Evolutionary conservation across 92 coral and sea anemone genomes (phyloP), one percentile per base, ranked within the genome.

Genomic region (Nematostella vectensis): DNA sequence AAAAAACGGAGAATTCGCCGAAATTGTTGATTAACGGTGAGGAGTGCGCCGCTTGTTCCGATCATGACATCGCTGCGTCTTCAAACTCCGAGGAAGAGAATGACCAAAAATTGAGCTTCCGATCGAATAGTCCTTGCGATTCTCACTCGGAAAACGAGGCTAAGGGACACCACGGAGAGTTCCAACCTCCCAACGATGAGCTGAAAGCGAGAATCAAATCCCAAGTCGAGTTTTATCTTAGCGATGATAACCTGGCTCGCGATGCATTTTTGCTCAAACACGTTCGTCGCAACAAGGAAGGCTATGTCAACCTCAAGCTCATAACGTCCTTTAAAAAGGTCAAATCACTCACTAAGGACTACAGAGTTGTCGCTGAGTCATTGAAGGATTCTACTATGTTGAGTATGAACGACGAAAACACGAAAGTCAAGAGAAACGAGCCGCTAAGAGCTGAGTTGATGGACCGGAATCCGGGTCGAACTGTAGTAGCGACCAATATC

Each of bases 261-360:
- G 99, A 93, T 70, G 99, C 99, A 27, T 93, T 93, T 37, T 76
- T 93, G 2, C 75, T 93, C 56, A 93, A 93, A 55, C 99, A 93
- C 62, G 99, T 93, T 21, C 91, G 99, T 18, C 91, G 99, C 3
- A 88, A 93, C 75, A 93, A 87, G 60, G 99, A 93, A 37, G 99
- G 99, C 2, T 93, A 62, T 66, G 99, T 93, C 18, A 93, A 93
- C 47, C 58, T 91, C 19, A 93, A 93, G 78, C 83, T 93, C 6
- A 82, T 93, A 39, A 93, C 99, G 42, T 93, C 99, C 29, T 93
- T 93, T 69, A 93, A 93, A 74, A 93, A 82, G 63, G 96, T 93
- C 26, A 87, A 88, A 45, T 77, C 95, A 43, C 79, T 93, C 19
- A 87, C 99, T 25, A 93, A 93, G 57, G 99, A 93, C 54, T 87